phyloP scores from a whole-genome alignment of 2,113 vertebrate genomes.

The Lycaon pictus region DNA sequence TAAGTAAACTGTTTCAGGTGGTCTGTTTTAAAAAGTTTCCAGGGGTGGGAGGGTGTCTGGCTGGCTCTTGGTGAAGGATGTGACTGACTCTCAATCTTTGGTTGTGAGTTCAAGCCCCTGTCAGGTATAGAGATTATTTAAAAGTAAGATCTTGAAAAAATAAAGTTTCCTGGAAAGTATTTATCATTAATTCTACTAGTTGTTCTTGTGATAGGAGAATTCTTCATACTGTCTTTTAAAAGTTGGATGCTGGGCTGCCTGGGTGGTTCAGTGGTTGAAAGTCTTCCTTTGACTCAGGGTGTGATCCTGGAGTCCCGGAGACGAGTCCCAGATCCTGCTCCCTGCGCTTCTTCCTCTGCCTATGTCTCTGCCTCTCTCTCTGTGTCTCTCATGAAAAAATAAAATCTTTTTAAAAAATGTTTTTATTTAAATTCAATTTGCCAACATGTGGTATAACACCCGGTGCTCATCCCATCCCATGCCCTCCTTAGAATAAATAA shows the following conservation, averaged over 20 bases:
- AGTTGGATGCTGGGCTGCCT: not conserved
- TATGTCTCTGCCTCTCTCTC: too few species aligned
- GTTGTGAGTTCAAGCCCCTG: not conserved
- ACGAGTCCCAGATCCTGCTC: too few species aligned
- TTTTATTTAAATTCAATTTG: too few species aligned
- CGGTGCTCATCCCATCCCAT: too few species aligned
- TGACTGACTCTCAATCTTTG: not conserved
- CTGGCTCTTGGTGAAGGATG: not conserved
- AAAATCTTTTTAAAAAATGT: too few species aligned
- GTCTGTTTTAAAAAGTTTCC: not conserved
- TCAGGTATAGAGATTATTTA: not conserved
- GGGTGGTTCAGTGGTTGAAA: too few species aligned
- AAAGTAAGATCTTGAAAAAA: not conserved
- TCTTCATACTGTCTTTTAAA: conserved; percentile 23
- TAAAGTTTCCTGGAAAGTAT: conserved; percentile 27
- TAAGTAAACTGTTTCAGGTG: not conserved
- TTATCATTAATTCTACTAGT: conserved; percentile 34
- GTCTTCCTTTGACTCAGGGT: too few species aligned
- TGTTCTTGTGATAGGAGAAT: conserved; percentile 31
- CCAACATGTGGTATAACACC: too few species aligned
- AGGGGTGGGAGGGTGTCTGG: not conserved
- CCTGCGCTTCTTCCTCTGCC: too few species aligned
- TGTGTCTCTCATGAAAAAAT: too few species aligned
- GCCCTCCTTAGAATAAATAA: too few species aligned
- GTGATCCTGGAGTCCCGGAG: too few species aligned